Evolutionary conservation across 1,140 invertebrate genomes (phyloP), one percentile per base, ranked within the genome.

Genomic region (Diprion similis): DNA sequence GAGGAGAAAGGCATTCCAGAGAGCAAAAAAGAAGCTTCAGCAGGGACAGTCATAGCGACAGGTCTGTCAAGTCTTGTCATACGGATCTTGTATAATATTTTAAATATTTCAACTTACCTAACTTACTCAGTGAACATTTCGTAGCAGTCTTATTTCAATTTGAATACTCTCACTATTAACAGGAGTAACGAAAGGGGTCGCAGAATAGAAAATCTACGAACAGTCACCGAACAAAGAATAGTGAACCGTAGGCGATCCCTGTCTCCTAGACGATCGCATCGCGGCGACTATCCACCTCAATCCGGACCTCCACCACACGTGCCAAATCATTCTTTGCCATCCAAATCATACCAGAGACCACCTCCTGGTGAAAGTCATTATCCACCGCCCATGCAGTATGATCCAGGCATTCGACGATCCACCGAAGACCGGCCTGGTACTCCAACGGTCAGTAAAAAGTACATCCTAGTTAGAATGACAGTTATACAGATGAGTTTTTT

Each of bases 361-460:
- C 77, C 77, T 69, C 73, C 73, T 71, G 81, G 73, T 65, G 86
- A 88, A 75, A 79, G 80, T 67, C 86, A 85, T 77, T 87, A 87
- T 78, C 78, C 81, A 69, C 72, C 83, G n/a, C 79, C 79, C 74
- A 84, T 87, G 79, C 86, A 88, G 81, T 88, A 88, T 78, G 86
- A 88, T 77, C 81, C 82, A 10, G 79, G 83, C 13, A 82, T 87
- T 73, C 79, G 85, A 11, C 79, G 87, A 72, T 83, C 86, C 46
- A 86, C 89, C 17, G 92, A 93, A 82, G 92, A 93, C 76, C 87
- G 93, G 64, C 89, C 92, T 11, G 92, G 91, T 46, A 94, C 93
- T 15, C 93, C 93, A 2, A 94, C 92, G 11, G 90, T 93, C 72
- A 92, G 93, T 83, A 10, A 8, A 11, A 11, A 19, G 18, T 65